Conservation (phyloP, 2,888 invertebrate genomes). For the Pristionchus fissidentatus region DNA sequence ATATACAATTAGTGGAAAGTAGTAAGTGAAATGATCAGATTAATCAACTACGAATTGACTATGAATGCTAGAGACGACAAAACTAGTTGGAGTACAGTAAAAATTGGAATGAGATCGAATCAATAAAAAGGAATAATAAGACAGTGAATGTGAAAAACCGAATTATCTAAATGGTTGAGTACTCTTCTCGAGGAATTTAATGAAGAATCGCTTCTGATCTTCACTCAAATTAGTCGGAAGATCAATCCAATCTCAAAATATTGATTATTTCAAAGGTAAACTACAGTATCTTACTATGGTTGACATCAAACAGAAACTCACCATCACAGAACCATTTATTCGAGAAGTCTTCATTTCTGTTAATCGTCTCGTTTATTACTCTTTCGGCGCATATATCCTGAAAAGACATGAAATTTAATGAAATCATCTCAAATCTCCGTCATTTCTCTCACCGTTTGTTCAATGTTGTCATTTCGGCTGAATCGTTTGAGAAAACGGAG, state of each 20-base stretch:
- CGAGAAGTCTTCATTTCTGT: not conserved
- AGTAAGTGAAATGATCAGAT: too few species aligned
- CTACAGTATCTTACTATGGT: too few species aligned
- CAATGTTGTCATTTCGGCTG: too few species aligned
- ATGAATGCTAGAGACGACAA: too few species aligned
- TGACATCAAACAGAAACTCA: not conserved
- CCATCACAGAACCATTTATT: constrained; percentile 6
- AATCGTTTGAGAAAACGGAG: not conserved
- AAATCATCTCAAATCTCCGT: not conserved
- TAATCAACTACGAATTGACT: too few species aligned
- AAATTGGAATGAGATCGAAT: not conserved
- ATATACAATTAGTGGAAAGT: too few species aligned
- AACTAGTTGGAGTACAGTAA: too few species aligned
- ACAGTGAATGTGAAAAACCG: not conserved
- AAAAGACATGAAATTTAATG: not conserved
- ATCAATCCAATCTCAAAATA: not conserved
- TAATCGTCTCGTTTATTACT: not conserved
- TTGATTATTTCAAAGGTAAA: not conserved
- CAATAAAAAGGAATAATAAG: not conserved
- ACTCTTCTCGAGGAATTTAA: not conserved
- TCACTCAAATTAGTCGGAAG: not conserved
- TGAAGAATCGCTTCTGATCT: not conserved
- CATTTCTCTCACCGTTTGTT: too few species aligned
- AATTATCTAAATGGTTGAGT: too few species aligned
- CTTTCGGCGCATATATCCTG: not conserved